phyloP scores from a whole-genome alignment of 2,888 invertebrate genomes.

The Caenorhabditis zanzibari region DNA sequence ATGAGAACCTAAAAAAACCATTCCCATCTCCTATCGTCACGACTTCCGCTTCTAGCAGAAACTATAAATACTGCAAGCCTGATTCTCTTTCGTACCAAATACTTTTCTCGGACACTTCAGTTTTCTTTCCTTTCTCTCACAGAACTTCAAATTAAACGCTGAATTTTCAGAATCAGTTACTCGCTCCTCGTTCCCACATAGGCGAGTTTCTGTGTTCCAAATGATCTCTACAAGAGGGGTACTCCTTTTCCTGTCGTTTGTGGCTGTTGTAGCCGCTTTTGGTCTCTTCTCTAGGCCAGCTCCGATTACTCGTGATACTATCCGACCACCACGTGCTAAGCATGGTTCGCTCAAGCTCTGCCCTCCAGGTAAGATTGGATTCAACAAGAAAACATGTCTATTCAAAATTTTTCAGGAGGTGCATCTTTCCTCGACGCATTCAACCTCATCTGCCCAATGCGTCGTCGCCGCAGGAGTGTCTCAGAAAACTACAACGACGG shows the following conservation, averaged over 20 bases:
- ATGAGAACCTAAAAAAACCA: not conserved
- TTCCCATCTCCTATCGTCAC: constrained; percentile 14
- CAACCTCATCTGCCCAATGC: constrained; percentile 74
- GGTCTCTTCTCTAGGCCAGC: constrained; percentile 65
- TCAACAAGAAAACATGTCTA: too few relatives aligned
- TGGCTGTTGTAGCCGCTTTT: constrained; percentile 59
- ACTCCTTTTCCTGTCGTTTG: constrained; percentile 61
- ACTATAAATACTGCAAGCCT: constrained; percentile 5
- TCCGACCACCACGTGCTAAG: constrained; percentile 60
- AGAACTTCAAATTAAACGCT: too few relatives aligned
- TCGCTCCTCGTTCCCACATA: constrained; percentile 1
- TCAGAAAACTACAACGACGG: constrained; percentile 38
- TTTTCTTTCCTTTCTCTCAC: not conserved
- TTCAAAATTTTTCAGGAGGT: constrained; percentile 65
- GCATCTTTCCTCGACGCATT: constrained; percentile 73
- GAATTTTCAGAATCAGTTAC: constrained; percentile 37
- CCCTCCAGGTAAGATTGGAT: constrained; percentile 74
- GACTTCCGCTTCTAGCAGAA: constrained; percentile 13
- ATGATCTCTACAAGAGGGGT: constrained; percentile 66
- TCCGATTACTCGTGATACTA: constrained; percentile 56
- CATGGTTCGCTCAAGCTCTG: constrained; percentile 74
- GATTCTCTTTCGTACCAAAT: not conserved
- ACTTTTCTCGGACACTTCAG: not conserved
- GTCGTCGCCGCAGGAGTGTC: constrained; percentile 66
- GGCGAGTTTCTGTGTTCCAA: constrained; percentile 32